Base-by-base conservation (phyloP, 2,113 vertebrate genomes). In the Rhinoderma darwinii region DNA sequence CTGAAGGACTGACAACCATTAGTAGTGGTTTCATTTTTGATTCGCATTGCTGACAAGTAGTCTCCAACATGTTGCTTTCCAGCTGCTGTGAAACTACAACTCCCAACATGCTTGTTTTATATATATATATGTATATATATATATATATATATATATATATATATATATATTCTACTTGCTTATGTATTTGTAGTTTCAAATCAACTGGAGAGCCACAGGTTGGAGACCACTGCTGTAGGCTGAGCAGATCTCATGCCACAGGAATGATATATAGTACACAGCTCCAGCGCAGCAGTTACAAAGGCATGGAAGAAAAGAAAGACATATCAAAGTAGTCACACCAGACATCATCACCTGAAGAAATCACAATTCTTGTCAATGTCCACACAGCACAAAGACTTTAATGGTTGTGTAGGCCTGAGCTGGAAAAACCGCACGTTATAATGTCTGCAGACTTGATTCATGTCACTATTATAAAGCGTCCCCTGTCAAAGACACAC, bases 401-500 rank as follows among this genome's bases (percentile, higher is more conserved):
- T 9, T 43, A n/a, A 2, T 5, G 10, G 25, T 44, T 43, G 73
- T 41, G 41, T 75, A 32, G 44, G 44, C 44, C 75, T 35, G 37
- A 35, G 47, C 27, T 17, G 8, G 54, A 51, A 78, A 35, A 32
- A 61, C 15, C 1, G 30, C 18, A 51, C 43, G 66, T 72, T 70
- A 70, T 41, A 68, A 30, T 72, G 81, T 83, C 61, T 50, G 17
- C 63, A 83, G 61, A 70, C 44, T 70, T 44, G 43, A 59, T 68
- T 83, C 51, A 63, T 66, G 79, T 82, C 79, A 43, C 56, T 59
- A 44, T 82, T 82, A 66, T 66, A 82, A 82, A 82, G 79, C 35
- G 79, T 43, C 83, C 83, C 50, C 70, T 75, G 59, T 80, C 85
- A 81, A 81, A 81, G 78, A 54, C 85, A 59, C 44, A 80, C 25